These are phyloP conservation scores for Spinus pinus DNA, from an alignment of 2,797 vertebrate species.

Conservation along the genomic window DNA sequence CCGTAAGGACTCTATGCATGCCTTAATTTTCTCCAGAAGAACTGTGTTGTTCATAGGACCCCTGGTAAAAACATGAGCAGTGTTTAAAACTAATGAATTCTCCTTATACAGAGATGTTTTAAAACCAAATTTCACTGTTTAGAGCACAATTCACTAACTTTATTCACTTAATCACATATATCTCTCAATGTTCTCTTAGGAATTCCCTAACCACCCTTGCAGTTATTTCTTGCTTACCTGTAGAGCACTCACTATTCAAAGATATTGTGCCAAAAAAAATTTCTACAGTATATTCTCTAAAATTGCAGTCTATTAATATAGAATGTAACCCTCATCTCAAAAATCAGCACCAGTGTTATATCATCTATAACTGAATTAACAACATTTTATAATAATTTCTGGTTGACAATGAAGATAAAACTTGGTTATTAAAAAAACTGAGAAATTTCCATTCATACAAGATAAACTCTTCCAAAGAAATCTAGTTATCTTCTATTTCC, in stretches of 20 bases:
- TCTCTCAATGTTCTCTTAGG: not conserved
- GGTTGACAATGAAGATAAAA: not conserved
- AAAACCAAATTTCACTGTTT: not conserved
- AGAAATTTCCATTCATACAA: not conserved
- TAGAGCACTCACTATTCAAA: not conserved
- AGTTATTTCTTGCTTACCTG: not conserved
- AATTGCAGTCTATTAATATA: not conserved
- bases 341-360: not conserved
- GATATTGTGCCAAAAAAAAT: not conserved
- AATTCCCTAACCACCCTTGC: not conserved
- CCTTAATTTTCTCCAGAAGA: conserved; percentile 77
- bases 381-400: not conserved
- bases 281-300: not conserved
- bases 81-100: not conserved
- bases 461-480: not conserved
- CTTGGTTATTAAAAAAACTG: not conserved
- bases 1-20: conserved; percentile 73
- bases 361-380: not conserved
- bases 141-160: not conserved
- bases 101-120: not conserved
- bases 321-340: not conserved
- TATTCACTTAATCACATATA: not conserved
- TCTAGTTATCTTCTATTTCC: not conserved
- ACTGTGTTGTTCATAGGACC: conserved; percentile 75
- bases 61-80: conserved; percentile 66